Evolutionary conservation across 2,797 vertebrate species (phyloP), one percentile per base, ranked within the genome.

Genomic region (Lerista edwardsae): DNA sequence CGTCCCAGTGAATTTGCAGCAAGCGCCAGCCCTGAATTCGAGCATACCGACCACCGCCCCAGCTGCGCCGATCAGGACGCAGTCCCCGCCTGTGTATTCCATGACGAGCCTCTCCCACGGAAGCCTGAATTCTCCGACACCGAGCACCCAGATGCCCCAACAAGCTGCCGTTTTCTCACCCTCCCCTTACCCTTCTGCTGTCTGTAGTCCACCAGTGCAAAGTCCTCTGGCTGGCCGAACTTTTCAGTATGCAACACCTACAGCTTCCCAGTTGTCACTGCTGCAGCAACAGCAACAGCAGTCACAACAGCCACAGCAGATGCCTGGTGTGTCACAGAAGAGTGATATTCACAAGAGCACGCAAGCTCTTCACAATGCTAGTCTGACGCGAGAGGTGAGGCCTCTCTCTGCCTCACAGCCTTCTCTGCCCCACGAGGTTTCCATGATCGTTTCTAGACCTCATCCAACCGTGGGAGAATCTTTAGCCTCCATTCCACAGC

Each of bases 341-440:
- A 97, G 95, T 1, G 98, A 99, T 55, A 88, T 97, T 87, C 98
- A 98, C 94, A 98, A 98, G 96, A 98, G 98, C 93, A 95, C 98
- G 8, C 98, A 99, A 94, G 97, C 97, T 31, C 98, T 98, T 87
- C 97, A 98, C 91, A 98, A 98, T 77, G 95, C 97, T 95, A 98
- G 95, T 93, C 96, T 99, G 96, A 97, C 96, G 90, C 96, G 97
- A 91, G 98, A 99, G 59, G 96, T 98, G 91, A 97, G 98, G 92
- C 98, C 99, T 86, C 97, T 99, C 64, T 99, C 98, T 0, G 98
- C 98, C 92, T 99, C 98, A 31, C 98, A 99, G 96, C 98, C 98
- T 34, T 99, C 98, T 84, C 96, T 99, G 96, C 98, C 98, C 79
- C 98, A 99, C 1, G 98, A 99, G 94, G 96, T 97, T 64, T 97